Conservation (phyloP, 2,888 invertebrate species). For the Dicycla oo region DNA sequence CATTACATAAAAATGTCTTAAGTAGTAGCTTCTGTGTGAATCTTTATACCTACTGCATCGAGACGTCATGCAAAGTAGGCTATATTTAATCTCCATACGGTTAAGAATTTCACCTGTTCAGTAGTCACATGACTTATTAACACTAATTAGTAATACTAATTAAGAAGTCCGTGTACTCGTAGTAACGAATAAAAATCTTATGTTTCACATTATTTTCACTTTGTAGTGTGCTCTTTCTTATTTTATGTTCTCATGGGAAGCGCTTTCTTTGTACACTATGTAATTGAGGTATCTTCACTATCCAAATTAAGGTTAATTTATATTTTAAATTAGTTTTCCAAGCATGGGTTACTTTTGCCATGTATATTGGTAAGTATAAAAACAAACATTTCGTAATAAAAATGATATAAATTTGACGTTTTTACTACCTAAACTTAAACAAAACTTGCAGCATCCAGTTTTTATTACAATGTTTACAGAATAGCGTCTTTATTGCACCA, state of each 20-base stretch:
- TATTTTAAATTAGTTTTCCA: neutral
- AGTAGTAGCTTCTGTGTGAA: neutral
- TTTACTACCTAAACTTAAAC: neutral
- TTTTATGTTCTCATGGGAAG: slow-evolving; percentile 35
- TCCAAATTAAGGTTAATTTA: neutral
- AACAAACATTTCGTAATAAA: neutral
- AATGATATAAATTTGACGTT: neutral
- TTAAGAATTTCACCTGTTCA: slow-evolving; percentile 19
- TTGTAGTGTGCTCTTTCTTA: slow-evolving; percentile 21
- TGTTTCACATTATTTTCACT: slow-evolving; percentile 46
- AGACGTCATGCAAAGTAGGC: neutral
- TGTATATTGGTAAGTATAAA: neutral
- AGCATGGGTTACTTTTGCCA: neutral
- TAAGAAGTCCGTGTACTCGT: slow-evolving; percentile 17
- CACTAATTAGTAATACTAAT: slow-evolving; percentile 46
- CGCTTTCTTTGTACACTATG: slow-evolving; percentile 37
- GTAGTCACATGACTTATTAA: slow-evolving; percentile 32
- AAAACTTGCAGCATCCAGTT: too few relatives aligned
- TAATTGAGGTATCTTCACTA: slow-evolving; percentile 14
- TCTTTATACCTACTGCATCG: neutral
- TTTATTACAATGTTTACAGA: neutral
- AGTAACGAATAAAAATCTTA: slow-evolving; percentile 29
- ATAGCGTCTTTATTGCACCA: neutral
- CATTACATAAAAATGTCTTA: neutral
- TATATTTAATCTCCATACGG: neutral